Base-by-base conservation (phyloP, 1,140 invertebrate species). In the Leptinotarsa lineolata region DNA sequence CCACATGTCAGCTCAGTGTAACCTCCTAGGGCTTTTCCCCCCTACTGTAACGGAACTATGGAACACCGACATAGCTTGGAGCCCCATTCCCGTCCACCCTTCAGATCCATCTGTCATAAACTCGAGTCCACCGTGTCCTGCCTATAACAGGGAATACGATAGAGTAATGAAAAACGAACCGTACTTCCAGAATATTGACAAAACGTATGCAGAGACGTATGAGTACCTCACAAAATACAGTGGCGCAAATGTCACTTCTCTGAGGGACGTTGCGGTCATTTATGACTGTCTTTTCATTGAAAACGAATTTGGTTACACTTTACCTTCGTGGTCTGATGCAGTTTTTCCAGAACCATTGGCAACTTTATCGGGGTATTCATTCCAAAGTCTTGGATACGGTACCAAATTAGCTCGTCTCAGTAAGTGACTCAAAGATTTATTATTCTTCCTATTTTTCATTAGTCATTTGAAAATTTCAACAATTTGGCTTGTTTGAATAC, bases 311-410 rank as follows among this genome's bases (percentile, higher is more conserved):
- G 67, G 67, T 21, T 68, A 21, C 20, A 21, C 44, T 21, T 20
- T 68, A 48, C 67, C 67, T 18, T 4, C 15, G 11, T 68, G 67
- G 67, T 8, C 44, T 18, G 45, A 68, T 16, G 4, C 18, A 20
- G 45, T 68, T 15, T 68, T 21, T 68, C 67, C 67, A 8, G 46
- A 68, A 15, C 67, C 67, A 6, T 5, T 68, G 6, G 16, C 24
- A 4, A 68, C 67, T 2, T 15, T 54, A 16, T 21, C n/a, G 2
- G 46, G 44, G 21, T 48, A 68, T 4, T 12, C 4, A 4, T 68
- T 68, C 18, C 13, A 46, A 58, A 3, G 13, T 13, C 4, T 2
- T 54, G 44, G 44, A n/a, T 22, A 48, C 46, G 22, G 16, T 30
- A 68, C 44, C 6, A n/a, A 54, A 15, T 18, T 58, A 20, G 20